Conservation (phyloP, 2,888 invertebrate species). For the Lochmaea crataegi region DNA sequence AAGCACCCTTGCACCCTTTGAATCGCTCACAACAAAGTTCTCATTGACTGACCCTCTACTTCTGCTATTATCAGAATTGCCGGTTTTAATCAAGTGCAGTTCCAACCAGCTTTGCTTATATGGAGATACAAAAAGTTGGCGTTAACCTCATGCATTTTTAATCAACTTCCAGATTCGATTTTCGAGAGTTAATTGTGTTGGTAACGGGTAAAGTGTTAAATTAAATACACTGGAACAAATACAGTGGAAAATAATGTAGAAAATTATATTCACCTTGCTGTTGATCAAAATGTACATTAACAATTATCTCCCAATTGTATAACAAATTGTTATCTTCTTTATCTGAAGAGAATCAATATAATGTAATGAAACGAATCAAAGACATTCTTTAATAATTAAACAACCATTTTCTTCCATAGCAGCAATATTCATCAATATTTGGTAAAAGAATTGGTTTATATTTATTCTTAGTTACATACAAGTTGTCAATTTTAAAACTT, state of each 20-base stretch:
- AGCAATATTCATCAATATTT: too few relatives aligned
- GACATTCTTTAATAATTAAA: too few relatives aligned
- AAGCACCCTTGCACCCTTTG: conserved; percentile 59
- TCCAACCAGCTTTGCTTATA: conserved; percentile 45
- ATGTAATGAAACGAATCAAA: too few relatives aligned
- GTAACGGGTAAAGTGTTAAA: neutral
- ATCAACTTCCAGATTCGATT: conserved; percentile 39
- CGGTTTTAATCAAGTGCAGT: conserved; percentile 61
- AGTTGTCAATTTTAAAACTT: too few relatives aligned
- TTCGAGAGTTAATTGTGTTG: conserved; percentile 11
- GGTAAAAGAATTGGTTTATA: too few relatives aligned
- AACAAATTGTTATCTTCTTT: too few relatives aligned
- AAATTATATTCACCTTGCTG: too few relatives aligned
- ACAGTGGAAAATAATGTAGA: neutral
- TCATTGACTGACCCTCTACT: conserved; percentile 48
- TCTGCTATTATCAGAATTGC: conserved; percentile 50
- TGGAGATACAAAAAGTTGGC: conserved; percentile 42
- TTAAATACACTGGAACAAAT: neutral
- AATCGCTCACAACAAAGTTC: conserved; percentile 56
- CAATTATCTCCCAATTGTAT: too few relatives aligned
- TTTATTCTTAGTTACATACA: too few relatives aligned
- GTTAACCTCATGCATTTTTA: conserved; percentile 48
- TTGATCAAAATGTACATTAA: too few relatives aligned
- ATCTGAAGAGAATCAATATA: too few relatives aligned
- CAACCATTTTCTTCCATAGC: too few relatives aligned